Conservation (phyloP, 2,113 vertebrate species). For the Pithys albifrons region DNA sequence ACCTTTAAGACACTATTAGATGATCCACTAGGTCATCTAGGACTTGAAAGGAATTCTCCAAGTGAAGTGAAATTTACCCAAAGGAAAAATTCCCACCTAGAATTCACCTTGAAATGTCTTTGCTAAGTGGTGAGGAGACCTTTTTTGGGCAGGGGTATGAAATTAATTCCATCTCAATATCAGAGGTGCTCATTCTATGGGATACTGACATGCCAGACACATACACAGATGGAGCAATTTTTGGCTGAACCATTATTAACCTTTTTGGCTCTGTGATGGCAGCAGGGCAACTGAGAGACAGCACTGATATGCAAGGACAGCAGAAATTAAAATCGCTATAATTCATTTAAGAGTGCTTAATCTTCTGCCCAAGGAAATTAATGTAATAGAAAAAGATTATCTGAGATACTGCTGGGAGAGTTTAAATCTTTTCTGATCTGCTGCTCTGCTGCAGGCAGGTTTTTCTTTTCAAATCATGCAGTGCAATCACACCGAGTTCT, state of each 20-base stretch:
- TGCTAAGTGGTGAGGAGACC: neutral
- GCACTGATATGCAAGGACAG: neutral
- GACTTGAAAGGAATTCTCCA: neutral
- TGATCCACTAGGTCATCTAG: neutral
- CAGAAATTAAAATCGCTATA: slow-evolving; percentile 1
- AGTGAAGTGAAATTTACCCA: neutral
- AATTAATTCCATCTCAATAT: neutral
- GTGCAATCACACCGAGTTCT: neutral
- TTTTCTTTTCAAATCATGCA: neutral
- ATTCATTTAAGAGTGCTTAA: slow-evolving; percentile 7
- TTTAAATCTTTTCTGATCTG: neutral
- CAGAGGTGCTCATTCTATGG: neutral
- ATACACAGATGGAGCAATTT: neutral
- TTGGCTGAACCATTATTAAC: neutral
- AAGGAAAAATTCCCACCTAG: neutral
- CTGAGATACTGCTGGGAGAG: neutral
- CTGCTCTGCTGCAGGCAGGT: neutral
- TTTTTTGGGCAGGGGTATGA: neutral
- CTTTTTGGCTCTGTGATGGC: neutral
- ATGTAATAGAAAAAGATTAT: slow-evolving; percentile 3
- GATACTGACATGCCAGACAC: neutral
- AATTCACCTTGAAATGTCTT: neutral
- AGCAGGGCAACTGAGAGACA: neutral
- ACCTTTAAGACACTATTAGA: neutral
- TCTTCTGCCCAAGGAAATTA: slow-evolving; percentile 17